These are phyloP conservation scores for Drosophila sucinea DNA, from an alignment of 1,140 invertebrate species.

Conservation along the genomic window DNA sequence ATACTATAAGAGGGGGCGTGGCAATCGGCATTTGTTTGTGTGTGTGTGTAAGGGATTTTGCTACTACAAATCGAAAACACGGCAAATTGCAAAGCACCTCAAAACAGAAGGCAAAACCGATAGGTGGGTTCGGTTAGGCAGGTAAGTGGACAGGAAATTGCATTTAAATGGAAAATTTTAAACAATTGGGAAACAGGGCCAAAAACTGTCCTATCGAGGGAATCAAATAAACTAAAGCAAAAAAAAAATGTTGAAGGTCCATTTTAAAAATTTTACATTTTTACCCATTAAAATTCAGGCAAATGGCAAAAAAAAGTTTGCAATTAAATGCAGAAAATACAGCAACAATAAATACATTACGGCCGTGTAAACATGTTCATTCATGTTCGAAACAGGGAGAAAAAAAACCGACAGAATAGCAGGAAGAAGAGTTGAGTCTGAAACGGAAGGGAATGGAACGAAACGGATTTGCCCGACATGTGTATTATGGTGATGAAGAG, in stretches of 20 bases:
- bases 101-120: neutral
- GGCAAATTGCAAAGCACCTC: neutral
- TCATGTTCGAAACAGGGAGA: neutral
- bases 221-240: neutral
- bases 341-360: conserved; percentile 35
- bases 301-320: conserved; percentile 33
- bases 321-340: conserved; percentile 46
- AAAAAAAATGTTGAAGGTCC: neutral
- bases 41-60: neutral
- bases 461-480: conserved; percentile 24
- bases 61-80: neutral
- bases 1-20: neutral
- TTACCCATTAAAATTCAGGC: conserved; percentile 1
- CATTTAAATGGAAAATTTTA: neutral
- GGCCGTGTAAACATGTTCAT: conserved; percentile 39
- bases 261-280: neutral
- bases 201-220: neutral
- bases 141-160: neutral
- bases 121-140: no score
- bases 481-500: conserved; percentile 15
- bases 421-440: conserved; percentile 16
- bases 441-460: conserved; percentile 19
- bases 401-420: neutral
- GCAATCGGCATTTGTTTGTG: neutral
- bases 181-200: neutral